Conservation (phyloP, 2,888 invertebrate genomes). For the Polydrusus tereticollis region DNA sequence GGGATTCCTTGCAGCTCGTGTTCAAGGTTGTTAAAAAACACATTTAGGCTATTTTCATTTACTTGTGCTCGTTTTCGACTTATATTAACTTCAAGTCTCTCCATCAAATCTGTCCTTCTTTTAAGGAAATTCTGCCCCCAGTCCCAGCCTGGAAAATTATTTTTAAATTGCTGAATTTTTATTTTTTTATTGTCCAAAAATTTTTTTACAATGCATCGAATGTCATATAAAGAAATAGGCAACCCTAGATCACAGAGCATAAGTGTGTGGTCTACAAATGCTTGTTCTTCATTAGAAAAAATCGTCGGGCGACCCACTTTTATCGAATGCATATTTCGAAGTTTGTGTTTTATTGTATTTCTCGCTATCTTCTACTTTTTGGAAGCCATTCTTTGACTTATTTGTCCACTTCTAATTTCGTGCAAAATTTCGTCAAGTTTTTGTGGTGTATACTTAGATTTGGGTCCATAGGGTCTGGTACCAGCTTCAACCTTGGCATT, state of each 20-base stretch:
- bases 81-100: constrained; percentile 51
- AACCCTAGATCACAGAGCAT: constrained; percentile 24
- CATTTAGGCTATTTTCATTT: too few relatives aligned
- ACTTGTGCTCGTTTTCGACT: constrained; percentile 40
- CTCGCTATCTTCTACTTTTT: too few relatives aligned
- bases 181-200: constrained; percentile 15
- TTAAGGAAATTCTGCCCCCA: constrained; percentile 31
- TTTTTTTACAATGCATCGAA: constrained; percentile 3
- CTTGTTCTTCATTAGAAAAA: constrained; percentile 24
- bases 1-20: too few relatives aligned
- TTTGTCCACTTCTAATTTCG: constrained; percentile 26
- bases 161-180: not conserved
- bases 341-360: constrained; percentile 11
- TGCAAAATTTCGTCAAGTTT: constrained; percentile 16
- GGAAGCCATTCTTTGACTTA: constrained; percentile 20
- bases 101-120: constrained; percentile 26
- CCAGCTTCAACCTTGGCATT: constrained; percentile 12
- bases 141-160: constrained; percentile 33
- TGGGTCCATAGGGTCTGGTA: constrained; percentile 29
- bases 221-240: not conserved
- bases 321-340: constrained; percentile 5
- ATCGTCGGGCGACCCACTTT: constrained; percentile 14
- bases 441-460: constrained; percentile 18
- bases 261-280: constrained; percentile 30
- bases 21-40: too few relatives aligned